Evolutionary conservation across 1,140 invertebrate species (phyloP).

Genomic region (Triops cancriformis): DNA sequence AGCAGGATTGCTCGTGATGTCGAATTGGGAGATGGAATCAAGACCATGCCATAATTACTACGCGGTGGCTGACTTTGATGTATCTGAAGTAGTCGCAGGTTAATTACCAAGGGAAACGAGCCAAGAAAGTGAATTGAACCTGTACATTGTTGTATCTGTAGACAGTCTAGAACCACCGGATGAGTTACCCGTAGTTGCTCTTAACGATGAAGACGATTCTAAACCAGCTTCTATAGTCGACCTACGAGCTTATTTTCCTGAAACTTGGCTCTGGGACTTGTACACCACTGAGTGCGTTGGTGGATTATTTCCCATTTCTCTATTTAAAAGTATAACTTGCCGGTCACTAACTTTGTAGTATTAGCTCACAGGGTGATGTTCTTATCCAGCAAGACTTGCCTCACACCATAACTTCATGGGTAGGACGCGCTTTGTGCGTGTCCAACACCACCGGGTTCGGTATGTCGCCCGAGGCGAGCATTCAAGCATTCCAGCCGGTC

Average conservation of each 20-base stretch:
- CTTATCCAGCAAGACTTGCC: constrained; percentile 49
- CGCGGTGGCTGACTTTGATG: background rate
- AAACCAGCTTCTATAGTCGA: constrained; percentile 26
- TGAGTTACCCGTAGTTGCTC: too few relatives aligned
- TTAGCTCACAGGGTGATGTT: constrained; percentile 46
- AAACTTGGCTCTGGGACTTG: constrained; percentile 60
- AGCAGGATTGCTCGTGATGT: constrained; percentile 46
- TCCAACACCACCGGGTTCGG: constrained; percentile 53
- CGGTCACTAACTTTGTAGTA: background rate
- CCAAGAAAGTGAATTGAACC: too few relatives aligned
- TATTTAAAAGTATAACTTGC: background rate
- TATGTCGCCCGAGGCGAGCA: constrained; percentile 46
- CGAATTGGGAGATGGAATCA: constrained; percentile 45
- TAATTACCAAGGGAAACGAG: background rate
- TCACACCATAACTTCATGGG: constrained; percentile 66
- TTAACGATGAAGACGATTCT: background rate
- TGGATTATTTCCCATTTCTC: background rate
- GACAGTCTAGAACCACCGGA: too few relatives aligned
- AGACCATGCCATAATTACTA: constrained; percentile 40
- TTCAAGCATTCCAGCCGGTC: constrained; percentile 59
- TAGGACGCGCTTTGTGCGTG: constrained; percentile 58
- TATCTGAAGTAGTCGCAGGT: background rate
- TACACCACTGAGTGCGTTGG: constrained; percentile 32
- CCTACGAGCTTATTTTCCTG: constrained; percentile 53
- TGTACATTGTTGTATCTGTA: too few relatives aligned